phyloP scores from a whole-genome alignment of 2,888 invertebrate species.

The Caenorhabditis sp. region DNA sequence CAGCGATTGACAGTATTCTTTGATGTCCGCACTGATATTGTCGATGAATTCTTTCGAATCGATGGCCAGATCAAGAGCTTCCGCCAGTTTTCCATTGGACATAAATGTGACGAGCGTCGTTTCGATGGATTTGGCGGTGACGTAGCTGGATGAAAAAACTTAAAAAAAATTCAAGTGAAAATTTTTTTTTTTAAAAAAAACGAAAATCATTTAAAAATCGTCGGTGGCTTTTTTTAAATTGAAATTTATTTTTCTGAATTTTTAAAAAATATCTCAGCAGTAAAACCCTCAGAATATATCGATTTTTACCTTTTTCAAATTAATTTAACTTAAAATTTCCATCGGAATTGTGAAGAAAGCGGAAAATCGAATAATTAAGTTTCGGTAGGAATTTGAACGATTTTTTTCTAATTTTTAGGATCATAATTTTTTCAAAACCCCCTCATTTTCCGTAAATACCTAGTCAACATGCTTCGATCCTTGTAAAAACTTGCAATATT shows the following conservation, averaged over 20 bases:
- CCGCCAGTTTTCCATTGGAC: slow-evolving; percentile 27
- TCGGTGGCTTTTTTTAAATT: not conserved
- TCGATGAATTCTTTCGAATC: slow-evolving; percentile 41
- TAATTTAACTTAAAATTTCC: too few species aligned
- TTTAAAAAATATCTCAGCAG: not conserved
- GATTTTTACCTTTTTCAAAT: not conserved
- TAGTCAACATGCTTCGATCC: slow-evolving; percentile 37
- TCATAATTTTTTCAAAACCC: too few species aligned
- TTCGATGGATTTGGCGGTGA: slow-evolving; percentile 68
- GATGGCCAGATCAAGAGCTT: slow-evolving; percentile 46
- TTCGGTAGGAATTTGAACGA: too few species aligned
- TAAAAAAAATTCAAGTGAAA: too few species aligned
- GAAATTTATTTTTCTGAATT: not conserved
- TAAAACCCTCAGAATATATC: not conserved
- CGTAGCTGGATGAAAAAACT: slow-evolving; percentile 55
- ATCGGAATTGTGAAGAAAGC: too few species aligned
- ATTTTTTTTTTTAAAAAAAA: not conserved
- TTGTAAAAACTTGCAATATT: slow-evolving; percentile 59
- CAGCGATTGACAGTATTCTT: slow-evolving; percentile 72
- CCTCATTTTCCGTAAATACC: too few species aligned
- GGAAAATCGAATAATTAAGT: too few species aligned
- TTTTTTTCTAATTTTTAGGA: too few species aligned
- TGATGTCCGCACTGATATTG: slow-evolving; percentile 8
- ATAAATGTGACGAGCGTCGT: slow-evolving; percentile 39
- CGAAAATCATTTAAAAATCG: not conserved